phyloP scores from a whole-genome alignment of 2,113 vertebrate genomes.

The Gallinago media region DNA sequence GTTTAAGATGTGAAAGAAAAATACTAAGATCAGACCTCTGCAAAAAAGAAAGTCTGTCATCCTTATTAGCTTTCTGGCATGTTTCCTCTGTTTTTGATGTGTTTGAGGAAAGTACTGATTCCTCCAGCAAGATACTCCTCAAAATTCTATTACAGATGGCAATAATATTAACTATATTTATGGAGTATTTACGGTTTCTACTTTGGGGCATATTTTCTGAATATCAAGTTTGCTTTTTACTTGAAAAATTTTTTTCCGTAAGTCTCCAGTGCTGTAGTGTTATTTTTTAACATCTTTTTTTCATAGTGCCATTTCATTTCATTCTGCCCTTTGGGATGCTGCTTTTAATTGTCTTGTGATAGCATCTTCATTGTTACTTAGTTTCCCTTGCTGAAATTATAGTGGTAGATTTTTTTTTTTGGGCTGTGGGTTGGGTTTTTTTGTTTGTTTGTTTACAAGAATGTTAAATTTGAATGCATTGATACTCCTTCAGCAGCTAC shows the following conservation, averaged over 20 bases:
- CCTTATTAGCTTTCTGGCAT: not conserved
- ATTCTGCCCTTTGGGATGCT: not conserved
- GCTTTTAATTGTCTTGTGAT: not conserved
- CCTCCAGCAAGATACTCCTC: not conserved
- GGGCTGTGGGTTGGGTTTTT: not conserved
- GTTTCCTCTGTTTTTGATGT: not conserved
- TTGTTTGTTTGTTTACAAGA: not conserved
- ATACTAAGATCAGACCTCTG: not conserved
- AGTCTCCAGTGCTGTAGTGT: not conserved
- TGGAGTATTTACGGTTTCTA: not conserved
- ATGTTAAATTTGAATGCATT: not conserved
- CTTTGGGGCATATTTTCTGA: not conserved
- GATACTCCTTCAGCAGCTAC: not conserved
- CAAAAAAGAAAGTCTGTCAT: not conserved
- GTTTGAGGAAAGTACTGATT: not conserved
- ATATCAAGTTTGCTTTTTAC: not conserved
- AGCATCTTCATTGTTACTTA: not conserved
- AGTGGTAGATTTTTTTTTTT: not conserved
- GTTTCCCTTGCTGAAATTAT: not conserved
- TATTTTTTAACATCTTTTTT: not conserved
- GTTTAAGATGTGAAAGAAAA: not conserved
- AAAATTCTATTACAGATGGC: not conserved
- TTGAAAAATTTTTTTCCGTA: not conserved
- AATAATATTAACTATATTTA: not conserved
- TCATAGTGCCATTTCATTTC: not conserved